These are phyloP conservation scores for Hipposideros larvatus DNA, from an alignment of 2,797 vertebrate species.

Conservation along the genomic window DNA sequence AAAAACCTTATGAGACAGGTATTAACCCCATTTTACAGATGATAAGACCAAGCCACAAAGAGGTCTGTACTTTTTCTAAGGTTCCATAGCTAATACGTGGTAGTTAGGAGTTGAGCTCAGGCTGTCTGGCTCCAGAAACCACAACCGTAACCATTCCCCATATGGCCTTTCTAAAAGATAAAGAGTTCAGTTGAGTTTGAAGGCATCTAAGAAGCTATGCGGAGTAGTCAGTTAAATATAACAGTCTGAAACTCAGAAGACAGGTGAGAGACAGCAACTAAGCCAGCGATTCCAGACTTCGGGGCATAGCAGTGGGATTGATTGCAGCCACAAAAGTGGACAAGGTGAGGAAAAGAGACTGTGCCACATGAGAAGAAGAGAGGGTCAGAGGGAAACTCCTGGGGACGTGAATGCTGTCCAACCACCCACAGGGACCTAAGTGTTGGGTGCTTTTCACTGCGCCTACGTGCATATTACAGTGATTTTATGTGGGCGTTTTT, in stretches of 20 bases:
- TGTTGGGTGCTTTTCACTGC: neutral
- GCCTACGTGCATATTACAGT: no score
- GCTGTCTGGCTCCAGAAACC: neutral
- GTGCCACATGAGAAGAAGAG: neutral
- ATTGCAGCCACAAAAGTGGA: accelerated
- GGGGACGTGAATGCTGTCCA: accelerated
- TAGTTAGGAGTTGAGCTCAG: neutral
- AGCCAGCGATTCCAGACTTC: neutral
- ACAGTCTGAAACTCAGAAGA: neutral
- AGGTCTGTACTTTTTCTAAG: neutral
- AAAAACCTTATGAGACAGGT: neutral
- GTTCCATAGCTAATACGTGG: neutral
- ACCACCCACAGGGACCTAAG: no score
- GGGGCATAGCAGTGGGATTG: neutral
- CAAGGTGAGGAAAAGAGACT: neutral
- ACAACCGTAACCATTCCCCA: neutral
- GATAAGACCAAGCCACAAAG: neutral
- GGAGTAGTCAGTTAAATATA: neutral
- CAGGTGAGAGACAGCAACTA: neutral
- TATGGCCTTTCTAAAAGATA: neutral
- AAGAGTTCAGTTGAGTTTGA: neutral
- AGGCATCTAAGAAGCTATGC: neutral
- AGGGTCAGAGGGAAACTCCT: no score
- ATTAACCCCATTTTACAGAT: neutral
- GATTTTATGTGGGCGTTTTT: neutral